A percentile compares a stretch with the other conserved stretches of the same genome.
Evolutionary conservation across 2,888 invertebrate genomes (phyloP).

Genomic region (Eucriotettix oculatus): DNA sequence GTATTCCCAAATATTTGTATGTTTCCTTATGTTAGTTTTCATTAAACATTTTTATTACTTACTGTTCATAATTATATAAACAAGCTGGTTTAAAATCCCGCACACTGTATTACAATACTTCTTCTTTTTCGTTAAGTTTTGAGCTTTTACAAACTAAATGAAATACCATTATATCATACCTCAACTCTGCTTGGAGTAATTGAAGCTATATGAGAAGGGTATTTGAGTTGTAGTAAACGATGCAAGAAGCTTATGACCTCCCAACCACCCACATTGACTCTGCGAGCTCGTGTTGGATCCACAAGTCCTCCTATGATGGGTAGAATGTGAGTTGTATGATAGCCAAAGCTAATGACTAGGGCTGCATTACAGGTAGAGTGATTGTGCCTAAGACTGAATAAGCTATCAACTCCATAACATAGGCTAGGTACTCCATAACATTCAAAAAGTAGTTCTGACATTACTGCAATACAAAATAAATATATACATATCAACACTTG

Average conservation of each 20-base stretch:
- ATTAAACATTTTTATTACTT: no score
- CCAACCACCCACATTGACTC: conserved; percentile 77
- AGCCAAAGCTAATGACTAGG: conserved; percentile 69
- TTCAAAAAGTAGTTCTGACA: conserved; percentile 88
- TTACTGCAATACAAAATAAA: conserved; percentile 43
- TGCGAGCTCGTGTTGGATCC: conserved; percentile 50
- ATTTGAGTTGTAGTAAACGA: conserved; percentile 77
- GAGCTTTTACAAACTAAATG: background rate
- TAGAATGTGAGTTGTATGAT: conserved; percentile 75
- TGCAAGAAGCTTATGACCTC: conserved; percentile 75
- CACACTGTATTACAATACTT: no score
- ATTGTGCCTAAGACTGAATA: conserved; percentile 50
- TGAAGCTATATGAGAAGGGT: conserved; percentile 77
- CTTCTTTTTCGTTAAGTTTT: no score
- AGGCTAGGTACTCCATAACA: conserved; percentile 76
- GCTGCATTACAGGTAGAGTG: conserved; percentile 38
- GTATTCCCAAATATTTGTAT: no score
- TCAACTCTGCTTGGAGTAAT: conserved; percentile 77
- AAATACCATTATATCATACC: conserved; percentile 22
- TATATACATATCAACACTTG: conserved; percentile 2
- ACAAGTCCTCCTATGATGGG: conserved; percentile 60
- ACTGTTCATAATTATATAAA: no score
- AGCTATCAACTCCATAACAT: conserved; percentile 71
- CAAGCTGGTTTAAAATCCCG: no score
- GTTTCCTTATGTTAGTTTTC: no score